Evolutionary conservation across 92 coral and sea anemone species (phyloP).

Genomic region (Blastomussa wellsi): DNA sequence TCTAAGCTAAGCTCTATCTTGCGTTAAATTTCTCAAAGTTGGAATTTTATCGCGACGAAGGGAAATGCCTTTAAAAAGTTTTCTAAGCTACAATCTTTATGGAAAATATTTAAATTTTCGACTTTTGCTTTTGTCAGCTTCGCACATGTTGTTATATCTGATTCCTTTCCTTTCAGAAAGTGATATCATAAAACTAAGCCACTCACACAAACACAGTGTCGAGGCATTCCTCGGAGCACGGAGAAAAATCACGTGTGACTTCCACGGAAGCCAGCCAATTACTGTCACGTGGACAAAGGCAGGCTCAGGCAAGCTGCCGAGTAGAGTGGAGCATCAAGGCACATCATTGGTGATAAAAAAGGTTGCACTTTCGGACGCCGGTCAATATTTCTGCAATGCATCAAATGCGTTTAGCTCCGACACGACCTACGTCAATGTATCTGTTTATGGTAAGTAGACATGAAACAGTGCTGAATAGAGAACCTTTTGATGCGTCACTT

Average conservation of each 20-base stretch:
- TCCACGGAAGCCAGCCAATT: conserved; percentile 65
- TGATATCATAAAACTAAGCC: conserved; percentile 23
- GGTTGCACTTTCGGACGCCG: conserved; percentile 59
- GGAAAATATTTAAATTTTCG: too few species aligned
- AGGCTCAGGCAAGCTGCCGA: conserved; percentile 45
- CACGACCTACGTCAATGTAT: conserved; percentile 52
- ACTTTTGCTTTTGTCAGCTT: too few species aligned
- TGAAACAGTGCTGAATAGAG: too few species aligned
- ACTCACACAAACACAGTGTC: conserved; percentile 16
- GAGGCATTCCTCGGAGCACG: conserved; percentile 31
- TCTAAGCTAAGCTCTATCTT: too few species aligned
- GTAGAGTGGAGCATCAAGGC: conserved; percentile 29
- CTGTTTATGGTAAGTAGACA: conserved; percentile 77
- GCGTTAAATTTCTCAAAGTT: too few species aligned
- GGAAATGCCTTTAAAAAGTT: too few species aligned
- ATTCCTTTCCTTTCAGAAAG: conserved; percentile 8
- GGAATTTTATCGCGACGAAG: too few species aligned
- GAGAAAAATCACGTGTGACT: conserved; percentile 54
- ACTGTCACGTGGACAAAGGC: conserved; percentile 68
- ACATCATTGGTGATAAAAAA: conserved; percentile 43
- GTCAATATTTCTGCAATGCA: conserved; percentile 75
- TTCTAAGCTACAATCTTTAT: too few species aligned
- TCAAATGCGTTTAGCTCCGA: conserved; percentile 66
- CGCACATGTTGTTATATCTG: not conserved
- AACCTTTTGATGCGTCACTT: too few species aligned